Evolutionary conservation across 2,797 vertebrate species (phyloP).

Genomic region (Aldrovandia affinis): DNA sequence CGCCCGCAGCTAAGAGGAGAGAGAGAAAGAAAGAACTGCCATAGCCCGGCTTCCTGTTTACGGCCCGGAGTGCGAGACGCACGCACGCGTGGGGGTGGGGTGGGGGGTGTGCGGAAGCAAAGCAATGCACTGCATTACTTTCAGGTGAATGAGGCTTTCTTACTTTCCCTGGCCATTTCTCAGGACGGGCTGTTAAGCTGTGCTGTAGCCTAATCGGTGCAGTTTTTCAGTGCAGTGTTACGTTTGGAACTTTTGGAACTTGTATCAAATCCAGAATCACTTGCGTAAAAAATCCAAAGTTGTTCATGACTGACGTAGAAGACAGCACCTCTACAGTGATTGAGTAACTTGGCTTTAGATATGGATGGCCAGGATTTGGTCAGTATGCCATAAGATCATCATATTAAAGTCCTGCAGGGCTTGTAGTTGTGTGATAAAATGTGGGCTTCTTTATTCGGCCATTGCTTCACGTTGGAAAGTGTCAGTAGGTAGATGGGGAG

Average conservation of each 20-base stretch:
- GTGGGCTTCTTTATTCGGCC: background rate
- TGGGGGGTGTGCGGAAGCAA: background rate
- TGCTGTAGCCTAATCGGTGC: background rate
- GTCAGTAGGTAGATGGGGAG: background rate
- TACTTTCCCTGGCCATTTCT: background rate
- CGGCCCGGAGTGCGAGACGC: slow-evolving; percentile 6
- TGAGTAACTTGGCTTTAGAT: too few relatives aligned
- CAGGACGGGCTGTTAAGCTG: background rate
- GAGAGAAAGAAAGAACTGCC: slow-evolving; percentile 11
- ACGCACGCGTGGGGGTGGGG: background rate
- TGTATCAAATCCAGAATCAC: too few relatives aligned
- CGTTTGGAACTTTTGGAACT: background rate
- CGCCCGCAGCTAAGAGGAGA: background rate
- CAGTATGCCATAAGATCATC: too few relatives aligned
- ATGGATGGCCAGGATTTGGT: too few relatives aligned
- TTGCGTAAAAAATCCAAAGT: background rate
- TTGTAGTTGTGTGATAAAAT: background rate
- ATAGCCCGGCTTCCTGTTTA: slow-evolving; percentile 23
- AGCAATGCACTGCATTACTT: background rate
- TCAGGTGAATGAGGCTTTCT: slow-evolving; percentile 3
- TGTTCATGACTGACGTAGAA: too few relatives aligned
- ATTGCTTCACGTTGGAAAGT: too few relatives aligned
- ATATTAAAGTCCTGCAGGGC: too few relatives aligned
- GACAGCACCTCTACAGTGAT: too few relatives aligned
- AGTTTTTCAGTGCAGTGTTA: background rate